These are phyloP conservation scores for Dipodomys spectabilis DNA, from an alignment of 2,113 vertebrate species.

Conservation along the genomic window DNA sequence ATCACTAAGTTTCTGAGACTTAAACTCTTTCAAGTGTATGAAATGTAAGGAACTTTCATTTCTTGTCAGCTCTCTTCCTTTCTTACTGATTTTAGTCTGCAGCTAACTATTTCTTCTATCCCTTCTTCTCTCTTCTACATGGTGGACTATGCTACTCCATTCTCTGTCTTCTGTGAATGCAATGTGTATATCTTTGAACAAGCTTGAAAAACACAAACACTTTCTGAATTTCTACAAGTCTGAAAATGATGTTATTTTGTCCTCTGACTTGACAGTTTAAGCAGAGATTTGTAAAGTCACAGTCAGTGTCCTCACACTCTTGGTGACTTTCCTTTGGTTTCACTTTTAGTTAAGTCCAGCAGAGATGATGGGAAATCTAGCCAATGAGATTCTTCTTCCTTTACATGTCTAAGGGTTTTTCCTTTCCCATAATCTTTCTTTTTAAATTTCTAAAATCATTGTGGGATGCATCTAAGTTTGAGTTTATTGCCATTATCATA, in stretches of 20 bases:
- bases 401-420: not conserved
- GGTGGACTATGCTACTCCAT: not conserved
- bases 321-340: not conserved
- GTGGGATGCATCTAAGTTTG: not conserved
- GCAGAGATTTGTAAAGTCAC: constrained; percentile 5
- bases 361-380: not conserved
- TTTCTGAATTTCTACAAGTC: not conserved
- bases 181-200: not conserved
- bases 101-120: not conserved
- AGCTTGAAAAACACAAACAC: not conserved
- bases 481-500: not conserved
- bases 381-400: not conserved
- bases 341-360: not conserved
- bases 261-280: not conserved
- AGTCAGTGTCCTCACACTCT: not conserved
- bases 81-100: not conserved
- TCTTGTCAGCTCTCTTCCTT: not conserved
- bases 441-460: not conserved
- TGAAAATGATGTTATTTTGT: constrained; percentile 18
- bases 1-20: constrained; percentile 23
- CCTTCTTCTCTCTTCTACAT: not conserved
- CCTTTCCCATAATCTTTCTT: not conserved
- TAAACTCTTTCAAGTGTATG: not conserved
- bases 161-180: not conserved
- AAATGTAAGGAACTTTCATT: not conserved